These are phyloP conservation scores for Caenorhabditis sinica DNA, from an alignment of 2,888 invertebrate species.

Conservation along the genomic window DNA sequence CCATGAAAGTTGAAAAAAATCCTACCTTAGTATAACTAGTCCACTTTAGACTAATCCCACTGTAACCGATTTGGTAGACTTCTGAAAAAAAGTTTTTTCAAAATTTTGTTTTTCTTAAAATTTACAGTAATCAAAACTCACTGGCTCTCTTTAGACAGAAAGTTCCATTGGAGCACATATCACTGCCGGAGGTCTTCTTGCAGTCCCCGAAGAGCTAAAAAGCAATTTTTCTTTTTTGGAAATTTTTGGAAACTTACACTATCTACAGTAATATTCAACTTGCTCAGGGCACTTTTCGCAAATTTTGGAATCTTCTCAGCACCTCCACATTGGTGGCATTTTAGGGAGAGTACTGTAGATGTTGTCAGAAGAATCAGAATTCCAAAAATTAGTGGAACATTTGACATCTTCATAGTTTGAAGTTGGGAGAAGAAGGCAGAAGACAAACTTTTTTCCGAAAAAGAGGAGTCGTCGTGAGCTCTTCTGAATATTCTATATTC, in stretches of 20 bases:
- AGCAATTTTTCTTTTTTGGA: not conserved
- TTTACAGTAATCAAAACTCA: conserved; percentile 5
- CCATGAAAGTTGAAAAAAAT: too few relatives aligned
- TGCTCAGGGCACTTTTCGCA: conserved; percentile 35
- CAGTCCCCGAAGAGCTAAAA: conserved; percentile 56
- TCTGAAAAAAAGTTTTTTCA: conserved; percentile 16
- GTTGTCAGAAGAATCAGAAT: not conserved
- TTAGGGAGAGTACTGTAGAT: conserved; percentile 17
- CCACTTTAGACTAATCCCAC: conserved; percentile 61
- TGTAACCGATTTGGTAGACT: conserved; percentile 61
- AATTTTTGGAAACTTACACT: conserved; percentile 20
- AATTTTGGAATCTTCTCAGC: conserved; percentile 62
- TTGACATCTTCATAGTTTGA: not conserved
- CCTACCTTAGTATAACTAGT: conserved; percentile 61
- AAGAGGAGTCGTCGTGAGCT: not conserved
- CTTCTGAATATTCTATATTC: conserved; percentile 13
- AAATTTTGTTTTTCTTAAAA: not conserved
- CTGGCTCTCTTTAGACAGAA: conserved; percentile 59
- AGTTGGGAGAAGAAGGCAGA: not conserved
- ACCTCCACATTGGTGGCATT: conserved; percentile 58
- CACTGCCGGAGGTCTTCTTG: conserved; percentile 34
- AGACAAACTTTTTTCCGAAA: not conserved
- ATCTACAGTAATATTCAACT: conserved; percentile 48
- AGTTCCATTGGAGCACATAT: conserved; percentile 56
- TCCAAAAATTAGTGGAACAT: not conserved